Conservation (phyloP, 2,113 vertebrate genomes). For the Arizona elegans region DNA sequence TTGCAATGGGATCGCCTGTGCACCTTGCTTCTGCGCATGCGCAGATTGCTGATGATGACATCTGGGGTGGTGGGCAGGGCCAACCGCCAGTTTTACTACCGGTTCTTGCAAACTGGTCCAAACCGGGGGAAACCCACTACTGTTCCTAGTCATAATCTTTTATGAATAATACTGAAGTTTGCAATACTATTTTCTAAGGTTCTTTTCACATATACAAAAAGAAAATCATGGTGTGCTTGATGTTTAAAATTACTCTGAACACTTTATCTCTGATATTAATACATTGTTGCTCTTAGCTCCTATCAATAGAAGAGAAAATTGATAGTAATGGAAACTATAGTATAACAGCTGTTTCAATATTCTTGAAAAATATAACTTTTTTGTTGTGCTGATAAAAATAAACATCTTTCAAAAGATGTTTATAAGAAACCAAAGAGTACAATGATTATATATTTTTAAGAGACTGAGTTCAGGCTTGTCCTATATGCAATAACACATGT, state of each 20-base stretch:
- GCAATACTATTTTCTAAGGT: background rate
- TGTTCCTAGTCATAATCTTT: background rate
- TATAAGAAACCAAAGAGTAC: background rate
- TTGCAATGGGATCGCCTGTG: too few species aligned
- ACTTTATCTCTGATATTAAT: background rate
- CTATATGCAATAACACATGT: too few species aligned
- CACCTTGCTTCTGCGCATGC: too few species aligned
- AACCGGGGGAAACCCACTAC: too few species aligned
- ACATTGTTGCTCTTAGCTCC: background rate
- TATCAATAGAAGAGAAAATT: background rate
- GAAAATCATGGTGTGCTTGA: background rate
- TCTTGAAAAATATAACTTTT: background rate
- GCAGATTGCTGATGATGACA: too few species aligned
- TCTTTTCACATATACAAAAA: background rate
- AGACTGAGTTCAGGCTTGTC: background rate
- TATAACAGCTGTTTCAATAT: background rate
- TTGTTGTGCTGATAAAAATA: background rate
- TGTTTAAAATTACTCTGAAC: background rate
- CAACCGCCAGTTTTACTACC: too few species aligned
- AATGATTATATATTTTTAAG: background rate
- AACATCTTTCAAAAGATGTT: background rate
- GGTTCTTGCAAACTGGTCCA: too few species aligned
- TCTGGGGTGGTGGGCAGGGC: too few species aligned
- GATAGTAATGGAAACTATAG: background rate
- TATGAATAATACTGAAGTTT: background rate